Conservation (phyloP, 2,888 invertebrate species). For the Nomada ferruginata region DNA sequence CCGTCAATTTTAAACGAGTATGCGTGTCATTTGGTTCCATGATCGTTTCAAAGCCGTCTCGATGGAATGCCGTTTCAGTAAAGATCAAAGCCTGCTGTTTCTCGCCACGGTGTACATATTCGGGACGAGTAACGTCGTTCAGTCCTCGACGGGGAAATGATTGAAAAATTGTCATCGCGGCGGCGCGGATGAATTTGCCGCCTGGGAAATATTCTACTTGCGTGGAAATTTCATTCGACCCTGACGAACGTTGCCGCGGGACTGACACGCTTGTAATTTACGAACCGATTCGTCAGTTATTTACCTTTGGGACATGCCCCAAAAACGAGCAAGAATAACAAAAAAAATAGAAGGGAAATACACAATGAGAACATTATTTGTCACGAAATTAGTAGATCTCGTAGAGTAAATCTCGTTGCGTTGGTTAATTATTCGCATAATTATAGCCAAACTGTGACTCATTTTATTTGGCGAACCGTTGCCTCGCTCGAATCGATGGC, state of each 20-base stretch:
- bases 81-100: neutral
- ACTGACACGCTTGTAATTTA: conserved; percentile 19
- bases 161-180: conserved; percentile 13
- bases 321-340: too few species aligned
- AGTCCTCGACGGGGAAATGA: conserved; percentile 18
- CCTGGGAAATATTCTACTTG: conserved; percentile 29
- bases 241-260: neutral
- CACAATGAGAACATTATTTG: neutral
- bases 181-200: conserved; percentile 12
- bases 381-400: neutral
- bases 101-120: neutral
- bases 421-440: conserved; percentile 15
- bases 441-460: neutral
- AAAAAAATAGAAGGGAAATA: too few species aligned
- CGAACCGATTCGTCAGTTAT: neutral
- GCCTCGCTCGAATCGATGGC: neutral
- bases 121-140: neutral
- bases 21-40: neutral
- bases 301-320: too few species aligned
- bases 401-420: neutral
- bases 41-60: neutral
- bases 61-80: neutral
- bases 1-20: conserved; percentile 1
- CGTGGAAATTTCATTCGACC: conserved; percentile 7
- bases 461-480: neutral